Conservation (phyloP, 2,113 vertebrate species). For the Galeopterus variegatus region DNA sequence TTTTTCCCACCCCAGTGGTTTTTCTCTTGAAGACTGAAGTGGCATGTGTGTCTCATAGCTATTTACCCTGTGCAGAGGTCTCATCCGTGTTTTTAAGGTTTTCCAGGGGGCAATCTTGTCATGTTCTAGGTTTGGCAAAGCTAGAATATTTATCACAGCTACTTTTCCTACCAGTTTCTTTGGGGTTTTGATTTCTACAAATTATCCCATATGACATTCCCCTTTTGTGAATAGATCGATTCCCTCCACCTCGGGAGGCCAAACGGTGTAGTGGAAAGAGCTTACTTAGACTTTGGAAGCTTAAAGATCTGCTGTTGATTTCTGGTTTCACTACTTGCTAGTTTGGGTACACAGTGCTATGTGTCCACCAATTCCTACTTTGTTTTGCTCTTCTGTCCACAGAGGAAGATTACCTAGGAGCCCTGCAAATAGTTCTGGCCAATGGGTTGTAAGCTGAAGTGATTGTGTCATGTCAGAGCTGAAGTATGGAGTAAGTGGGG, state of each 20-base stretch:
- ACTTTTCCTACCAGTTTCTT: not conserved
- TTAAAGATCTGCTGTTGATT: not conserved
- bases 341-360: not conserved
- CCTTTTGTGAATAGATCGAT: not conserved
- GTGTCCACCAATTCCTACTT: not conserved
- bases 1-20: accelerated
- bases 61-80: not conserved
- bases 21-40: not conserved
- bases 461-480: not conserved
- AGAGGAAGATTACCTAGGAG: not conserved
- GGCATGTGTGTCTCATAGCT: not conserved
- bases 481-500: not conserved
- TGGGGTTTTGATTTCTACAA: not conserved
- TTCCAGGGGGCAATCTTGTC: not conserved
- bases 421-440: not conserved
- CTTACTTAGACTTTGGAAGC: not conserved
- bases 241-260: not conserved
- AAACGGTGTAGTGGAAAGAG: not conserved
- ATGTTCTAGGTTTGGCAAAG: conserved; percentile 1
- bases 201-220: not conserved
- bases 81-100: not conserved
- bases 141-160: not conserved
- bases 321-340: not conserved
- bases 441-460: not conserved
- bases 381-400: not conserved